These are phyloP conservation scores for Phrynocephalus forsythii DNA, from an alignment of 2,797 vertebrate genomes.

Conservation along the genomic window DNA sequence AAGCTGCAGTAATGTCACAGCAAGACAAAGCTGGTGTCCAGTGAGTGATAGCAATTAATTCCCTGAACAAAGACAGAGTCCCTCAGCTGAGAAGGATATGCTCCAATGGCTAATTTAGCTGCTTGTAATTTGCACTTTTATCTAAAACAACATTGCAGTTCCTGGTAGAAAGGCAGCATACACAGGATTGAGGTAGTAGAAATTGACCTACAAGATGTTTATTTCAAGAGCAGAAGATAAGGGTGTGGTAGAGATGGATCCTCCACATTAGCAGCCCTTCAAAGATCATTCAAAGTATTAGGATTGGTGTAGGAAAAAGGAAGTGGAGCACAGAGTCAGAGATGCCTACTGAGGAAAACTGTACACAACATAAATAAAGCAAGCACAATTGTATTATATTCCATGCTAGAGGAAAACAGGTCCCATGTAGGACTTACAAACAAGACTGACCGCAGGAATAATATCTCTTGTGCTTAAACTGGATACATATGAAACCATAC, in stretches of 20 bases:
- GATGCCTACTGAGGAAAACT: neutral
- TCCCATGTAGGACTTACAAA: neutral
- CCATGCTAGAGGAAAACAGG: neutral
- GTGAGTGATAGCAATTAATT: neutral
- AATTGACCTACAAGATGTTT: neutral
- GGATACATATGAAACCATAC: too few species aligned
- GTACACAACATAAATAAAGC: neutral
- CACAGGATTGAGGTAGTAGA: neutral
- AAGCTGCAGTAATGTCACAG: neutral
- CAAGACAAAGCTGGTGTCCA: neutral
- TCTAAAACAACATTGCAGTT: neutral
- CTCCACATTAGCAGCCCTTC: neutral
- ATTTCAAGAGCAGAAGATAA: neutral
- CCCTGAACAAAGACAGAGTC: neutral
- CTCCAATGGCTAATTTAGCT: neutral
- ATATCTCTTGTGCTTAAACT: neutral
- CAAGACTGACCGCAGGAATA: neutral
- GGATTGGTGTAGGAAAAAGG: neutral
- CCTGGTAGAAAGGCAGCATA: neutral
- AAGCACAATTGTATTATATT: neutral
- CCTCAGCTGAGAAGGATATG: conserved; percentile 6
- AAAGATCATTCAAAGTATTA: neutral
- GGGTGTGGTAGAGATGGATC: neutral
- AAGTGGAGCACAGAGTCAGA: neutral
- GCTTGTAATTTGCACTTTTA: neutral